Percentiles rank a stretch among this genome's conserved stretches.
Conservation (phyloP, 2,113 vertebrate species). For the Oryctolagus cuniculus region mOryCun1.1 NC_091444.1:27805501-27806000, state of each 20-base stretch:
- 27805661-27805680: neutral
- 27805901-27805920: neutral
- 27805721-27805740: conserved; percentile 42
- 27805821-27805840: neutral
- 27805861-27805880: neutral
- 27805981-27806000: neutral
- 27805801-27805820: neutral
- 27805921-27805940: neutral
- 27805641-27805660: conserved; percentile 24
- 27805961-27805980: neutral
- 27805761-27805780: neutral
- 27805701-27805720: neutral
- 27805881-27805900: neutral
- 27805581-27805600: too few relatives aligned
- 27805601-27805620: neutral
- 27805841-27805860: neutral
- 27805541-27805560: too few relatives aligned
- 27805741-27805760: neutral
- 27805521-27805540: too few relatives aligned
- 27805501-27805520: too few relatives aligned
- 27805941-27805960: neutral
- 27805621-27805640: neutral
- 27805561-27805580: too few relatives aligned
- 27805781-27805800: neutral
- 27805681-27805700: neutral